Base-by-base conservation (phyloP, 2,113 vertebrate species). In the Neolamprologus fasciatus region DNA sequence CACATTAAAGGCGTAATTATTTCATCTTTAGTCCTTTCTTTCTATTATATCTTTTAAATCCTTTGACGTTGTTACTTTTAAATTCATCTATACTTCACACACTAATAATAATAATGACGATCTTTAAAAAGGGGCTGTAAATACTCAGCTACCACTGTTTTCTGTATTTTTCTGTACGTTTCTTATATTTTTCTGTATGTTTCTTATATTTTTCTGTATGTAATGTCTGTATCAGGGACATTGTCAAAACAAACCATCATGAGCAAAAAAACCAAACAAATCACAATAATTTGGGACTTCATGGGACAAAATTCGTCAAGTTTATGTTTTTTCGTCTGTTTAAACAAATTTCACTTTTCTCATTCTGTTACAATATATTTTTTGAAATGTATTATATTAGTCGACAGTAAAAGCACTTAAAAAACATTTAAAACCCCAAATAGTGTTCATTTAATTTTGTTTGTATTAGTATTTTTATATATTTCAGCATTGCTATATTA, bases 211-310 rank as follows among this genome's bases (percentile, higher is more conserved):
- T 47, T 5, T 10, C 57, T 61, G 2, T 7, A 2, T 19, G 8
- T 45, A 71, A 23, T 26, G 40, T 73, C 13, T 16, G 21, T 26
- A 71, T 42, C 37, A 42, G n/a, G 66, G 66, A 6, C 66, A 16
- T 2, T 42, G 37, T 42, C 66, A 26, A 23, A 42, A 45, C 66
- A 16, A 71, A 4, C 3, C 11, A 0, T 0, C 37, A 50, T 12
- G 10, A 78, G 1, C 23, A 50, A 78, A 33, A 19, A 31, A 58
- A 1, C 2, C 23, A 68, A 76, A 19, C 5, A 0, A 76, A 5
- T 66, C 61, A 37, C 14, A 76, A 76, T 76, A 47, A 76, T 12
- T 76, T 47, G 42, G 40, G 68, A 47, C 40, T 47, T 45, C 12
- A 10, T 45, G 21, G 17, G 37, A 1, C 13, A 6, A 73, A 73